Evolutionary conservation across 2,113 vertebrate species (phyloP).

Genomic region (Passerina amoena): DNA sequence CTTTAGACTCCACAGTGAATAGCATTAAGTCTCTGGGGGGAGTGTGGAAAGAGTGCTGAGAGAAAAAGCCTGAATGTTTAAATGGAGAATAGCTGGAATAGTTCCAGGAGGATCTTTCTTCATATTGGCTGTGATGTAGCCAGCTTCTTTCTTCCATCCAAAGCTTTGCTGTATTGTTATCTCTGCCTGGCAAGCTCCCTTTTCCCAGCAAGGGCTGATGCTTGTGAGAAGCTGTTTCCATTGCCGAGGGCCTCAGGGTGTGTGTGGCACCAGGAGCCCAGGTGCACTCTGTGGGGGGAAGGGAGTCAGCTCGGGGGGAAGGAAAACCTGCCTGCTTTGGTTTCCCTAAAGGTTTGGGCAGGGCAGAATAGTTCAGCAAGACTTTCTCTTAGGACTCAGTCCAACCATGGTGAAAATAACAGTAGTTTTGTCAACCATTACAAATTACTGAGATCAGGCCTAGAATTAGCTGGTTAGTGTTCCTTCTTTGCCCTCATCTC

Average conservation of each 20-base stretch:
- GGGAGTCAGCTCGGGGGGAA: background rate
- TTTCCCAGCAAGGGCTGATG: background rate
- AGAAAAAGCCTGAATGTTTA: conserved; percentile 2
- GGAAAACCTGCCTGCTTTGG: background rate
- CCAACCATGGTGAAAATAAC: background rate
- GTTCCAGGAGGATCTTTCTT: conserved; percentile 35
- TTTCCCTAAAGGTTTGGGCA: background rate
- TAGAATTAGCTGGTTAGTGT: background rate
- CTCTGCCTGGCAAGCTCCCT: background rate
- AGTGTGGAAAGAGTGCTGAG: background rate
- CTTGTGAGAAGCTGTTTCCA: background rate
- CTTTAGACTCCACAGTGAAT: background rate
- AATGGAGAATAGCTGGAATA: conserved; percentile 20
- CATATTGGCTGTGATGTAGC: background rate
- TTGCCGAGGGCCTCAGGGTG: background rate
- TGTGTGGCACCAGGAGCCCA: background rate
- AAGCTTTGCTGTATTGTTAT: background rate
- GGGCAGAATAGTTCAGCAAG: background rate
- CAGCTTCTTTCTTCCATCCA: background rate
- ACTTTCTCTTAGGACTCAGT: background rate
- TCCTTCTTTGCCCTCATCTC: background rate
- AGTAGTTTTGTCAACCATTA: background rate
- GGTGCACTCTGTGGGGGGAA: fast-evolving
- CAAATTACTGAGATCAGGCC: background rate
- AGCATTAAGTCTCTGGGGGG: background rate